Evolutionary conservation across 1,140 invertebrate genomes (phyloP).

Genomic region (Ephestia elutella): DNA sequence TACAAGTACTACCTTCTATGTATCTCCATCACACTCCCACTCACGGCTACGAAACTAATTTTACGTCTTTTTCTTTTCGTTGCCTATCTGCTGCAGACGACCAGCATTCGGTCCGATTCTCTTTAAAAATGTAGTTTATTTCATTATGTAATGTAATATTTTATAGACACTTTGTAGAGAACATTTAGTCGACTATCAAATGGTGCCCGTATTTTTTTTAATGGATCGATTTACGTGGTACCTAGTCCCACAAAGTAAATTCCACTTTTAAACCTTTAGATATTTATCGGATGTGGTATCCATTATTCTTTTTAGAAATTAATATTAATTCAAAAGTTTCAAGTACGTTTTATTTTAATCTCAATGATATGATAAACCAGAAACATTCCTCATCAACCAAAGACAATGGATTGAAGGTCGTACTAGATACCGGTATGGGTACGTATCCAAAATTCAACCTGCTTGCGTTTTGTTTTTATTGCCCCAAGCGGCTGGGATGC

Average conservation of each 20-base stretch:
- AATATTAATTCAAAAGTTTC: no score
- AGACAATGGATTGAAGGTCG: conserved; percentile 33
- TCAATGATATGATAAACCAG: background rate
- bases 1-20: conserved; percentile 17
- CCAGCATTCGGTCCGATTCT: conserved; percentile 25
- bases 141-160: background rate
- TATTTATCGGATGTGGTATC: no score
- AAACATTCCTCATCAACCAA: background rate
- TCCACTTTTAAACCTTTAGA: no score
- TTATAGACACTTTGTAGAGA: no score
- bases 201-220: no score
- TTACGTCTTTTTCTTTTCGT: conserved; percentile 73
- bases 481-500: conserved; percentile 29
- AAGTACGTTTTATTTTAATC: no score
- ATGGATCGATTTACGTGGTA: no score
- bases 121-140: conserved; percentile 28
- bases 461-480: conserved; percentile 50
- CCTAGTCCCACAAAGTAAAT: no score
- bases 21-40: conserved; percentile 38
- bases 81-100: conserved; percentile 49
- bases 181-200: no score
- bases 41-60: conserved; percentile 71
- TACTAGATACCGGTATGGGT: conserved; percentile 30
- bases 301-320: no score
- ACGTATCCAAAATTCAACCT: conserved; percentile 43